Conservation (phyloP, 1,140 invertebrate genomes). For the Drosophila neocordata region DNA sequence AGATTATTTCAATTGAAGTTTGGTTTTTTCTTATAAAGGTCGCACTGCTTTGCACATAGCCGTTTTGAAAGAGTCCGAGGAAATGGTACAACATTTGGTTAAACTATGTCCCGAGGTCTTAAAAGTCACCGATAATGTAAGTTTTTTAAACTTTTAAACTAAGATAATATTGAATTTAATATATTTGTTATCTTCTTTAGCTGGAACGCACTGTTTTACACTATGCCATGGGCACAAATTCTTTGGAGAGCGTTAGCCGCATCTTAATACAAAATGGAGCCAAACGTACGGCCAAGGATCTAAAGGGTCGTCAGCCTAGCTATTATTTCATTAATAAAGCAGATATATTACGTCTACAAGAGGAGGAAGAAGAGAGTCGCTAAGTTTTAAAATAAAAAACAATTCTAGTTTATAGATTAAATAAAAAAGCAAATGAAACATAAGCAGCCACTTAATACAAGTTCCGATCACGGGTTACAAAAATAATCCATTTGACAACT, state of each 20-base stretch:
- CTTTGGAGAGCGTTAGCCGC: constrained; percentile 90
- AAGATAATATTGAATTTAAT: neutral
- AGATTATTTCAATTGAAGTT: neutral
- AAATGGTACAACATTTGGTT: constrained; percentile 89
- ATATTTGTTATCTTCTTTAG: constrained; percentile 83
- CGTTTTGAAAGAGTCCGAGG: constrained; percentile 90
- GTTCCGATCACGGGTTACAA: neutral
- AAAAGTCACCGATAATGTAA: constrained; percentile 92
- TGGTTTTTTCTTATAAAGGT: constrained; percentile 56
- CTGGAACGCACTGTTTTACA: constrained; percentile 93
- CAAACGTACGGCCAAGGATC: constrained; percentile 91
- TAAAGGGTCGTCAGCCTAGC: constrained; percentile 94
- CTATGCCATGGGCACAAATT: constrained; percentile 94
- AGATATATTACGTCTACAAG: constrained; percentile 91
- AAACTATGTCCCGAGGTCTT: constrained; percentile 89
- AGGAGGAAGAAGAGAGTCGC: constrained; percentile 87
- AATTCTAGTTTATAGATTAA: constrained; percentile 40
- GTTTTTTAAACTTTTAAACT: constrained; percentile 64
- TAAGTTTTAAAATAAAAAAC: constrained; percentile 30
- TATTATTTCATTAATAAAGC: constrained; percentile 96
- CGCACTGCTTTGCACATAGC: constrained; percentile 91
- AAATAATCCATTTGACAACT: neutral
- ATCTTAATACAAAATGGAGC: constrained; percentile 92
- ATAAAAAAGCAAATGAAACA: constrained; percentile 22
- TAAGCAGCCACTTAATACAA: neutral